phyloP scores from a whole-genome alignment of 2,888 invertebrate species.

The Cephus sareptanus region DNA sequence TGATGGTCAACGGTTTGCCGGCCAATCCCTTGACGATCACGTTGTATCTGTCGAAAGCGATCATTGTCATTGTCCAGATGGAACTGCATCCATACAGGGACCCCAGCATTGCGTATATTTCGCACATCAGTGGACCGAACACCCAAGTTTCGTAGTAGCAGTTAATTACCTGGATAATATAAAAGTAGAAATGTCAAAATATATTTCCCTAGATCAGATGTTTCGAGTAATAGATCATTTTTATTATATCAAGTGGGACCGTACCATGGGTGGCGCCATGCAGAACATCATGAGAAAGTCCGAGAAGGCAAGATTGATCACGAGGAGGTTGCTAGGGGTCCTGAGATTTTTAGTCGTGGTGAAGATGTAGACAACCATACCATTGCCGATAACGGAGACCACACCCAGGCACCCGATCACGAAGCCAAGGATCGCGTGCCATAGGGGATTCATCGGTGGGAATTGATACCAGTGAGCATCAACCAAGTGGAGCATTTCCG shows the following conservation, averaged over 20 bases:
- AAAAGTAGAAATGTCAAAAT: background rate
- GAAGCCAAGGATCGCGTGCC: constrained; percentile 85
- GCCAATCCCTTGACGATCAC: constrained; percentile 93
- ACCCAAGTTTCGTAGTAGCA: constrained; percentile 81
- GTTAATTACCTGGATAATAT: constrained; percentile 70
- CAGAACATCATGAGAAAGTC: constrained; percentile 90
- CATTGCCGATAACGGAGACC: constrained; percentile 77
- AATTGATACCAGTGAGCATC: constrained; percentile 90
- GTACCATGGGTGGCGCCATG: constrained; percentile 83
- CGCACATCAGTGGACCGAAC: constrained; percentile 82
- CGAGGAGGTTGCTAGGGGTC: constrained; percentile 90
- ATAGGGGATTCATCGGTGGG: constrained; percentile 88
- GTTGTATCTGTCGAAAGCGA: constrained; percentile 92
- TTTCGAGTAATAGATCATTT: background rate
- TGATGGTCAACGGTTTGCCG: constrained; percentile 85
- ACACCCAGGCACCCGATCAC: constrained; percentile 81
- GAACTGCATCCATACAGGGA: constrained; percentile 91
- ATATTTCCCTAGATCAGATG: background rate
- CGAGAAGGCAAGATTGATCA: constrained; percentile 91
- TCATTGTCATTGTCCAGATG: constrained; percentile 94
- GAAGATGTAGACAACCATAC: constrained; percentile 82
- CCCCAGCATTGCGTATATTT: constrained; percentile 87
- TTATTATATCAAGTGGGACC: constrained; percentile 1
- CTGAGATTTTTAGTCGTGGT: constrained; percentile 79
- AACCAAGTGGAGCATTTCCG: constrained; percentile 81